Base-by-base conservation (phyloP, 1,140 invertebrate genomes). In the Apis cerana region DNA sequence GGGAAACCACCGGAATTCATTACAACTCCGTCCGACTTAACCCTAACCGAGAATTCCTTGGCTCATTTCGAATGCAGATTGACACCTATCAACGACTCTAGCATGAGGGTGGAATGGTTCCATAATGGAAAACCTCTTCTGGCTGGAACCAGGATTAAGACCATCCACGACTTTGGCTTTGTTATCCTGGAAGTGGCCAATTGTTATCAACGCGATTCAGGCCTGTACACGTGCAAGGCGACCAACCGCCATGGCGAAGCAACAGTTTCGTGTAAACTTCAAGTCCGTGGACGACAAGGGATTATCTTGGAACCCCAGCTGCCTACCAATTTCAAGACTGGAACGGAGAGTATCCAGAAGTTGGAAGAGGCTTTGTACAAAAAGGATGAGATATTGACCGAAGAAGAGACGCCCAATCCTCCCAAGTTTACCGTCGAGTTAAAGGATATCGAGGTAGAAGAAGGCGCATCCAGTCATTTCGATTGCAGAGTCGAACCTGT, bases 81-180 rank as follows among this genome's bases (percentile, higher is more conserved):
- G 33, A 96, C 96, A 76, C 98, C 98, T n/a, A 96, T 98, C 13
- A 98, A 98, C 89, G 98, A 99, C 94, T 97, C 97, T 1, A 98
- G 97, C 80, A 97, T 99, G 97, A 95, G 97, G 85, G 98, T 99
- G 21, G 98, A 99, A 94, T 99, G 98, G 98, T 99, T 97, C 96
- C 98, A 99, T 88, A 99, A 99, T 93, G 98, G 98, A 56, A 98
- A 98, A 94, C 96, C 98, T 15, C 94, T 99, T 67, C 96, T 97
- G 89, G 96, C 97, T 82, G 98, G 98, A 69, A 98, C 97, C 13
- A 96, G 98, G 92, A 96, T 98, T 76, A 98, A 98, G 91, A 98
- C 97, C 0, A 98, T 98, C 80, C 98, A 98, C 88, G 98, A 99
- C 91, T 99, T 99, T 94, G 98, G 98, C 52, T 98, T 98, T 90